Evolutionary conservation across 2,113 vertebrate species (phyloP).

Genomic region (Datnioides undecimradiatus): DNA sequence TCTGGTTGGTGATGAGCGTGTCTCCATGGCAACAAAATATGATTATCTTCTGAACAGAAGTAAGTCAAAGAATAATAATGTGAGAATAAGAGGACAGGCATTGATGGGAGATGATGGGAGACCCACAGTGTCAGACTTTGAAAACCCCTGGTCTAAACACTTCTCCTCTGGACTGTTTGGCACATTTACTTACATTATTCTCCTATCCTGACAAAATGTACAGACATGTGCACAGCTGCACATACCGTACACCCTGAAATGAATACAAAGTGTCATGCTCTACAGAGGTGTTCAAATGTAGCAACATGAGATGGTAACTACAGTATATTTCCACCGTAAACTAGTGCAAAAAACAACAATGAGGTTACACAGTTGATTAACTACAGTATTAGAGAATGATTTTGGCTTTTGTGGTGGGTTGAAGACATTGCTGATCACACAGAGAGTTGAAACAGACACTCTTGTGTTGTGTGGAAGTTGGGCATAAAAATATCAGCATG

Average conservation of each 20-base stretch:
- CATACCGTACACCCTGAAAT: conserved; percentile 76
- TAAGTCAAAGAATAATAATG: background rate
- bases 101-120: background rate
- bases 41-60: background rate
- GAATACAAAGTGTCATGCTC: conserved; percentile 83
- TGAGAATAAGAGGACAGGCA: background rate
- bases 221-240: conserved; percentile 49
- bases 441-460: conserved; percentile 16
- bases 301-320: conserved; percentile 85
- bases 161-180: conserved; percentile 73
- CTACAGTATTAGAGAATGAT: conserved; percentile 84
- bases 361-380: conserved; percentile 91
- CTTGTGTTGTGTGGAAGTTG: conserved; percentile 29
- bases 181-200: conserved; percentile 70
- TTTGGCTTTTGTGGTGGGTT: conserved; percentile 75
- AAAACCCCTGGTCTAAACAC: conserved; percentile 40
- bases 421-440: conserved; percentile 35
- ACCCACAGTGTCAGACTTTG: conserved; percentile 12
- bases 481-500: conserved; percentile 28
- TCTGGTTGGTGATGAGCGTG: too few species aligned
- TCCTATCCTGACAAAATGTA: conserved; percentile 60
- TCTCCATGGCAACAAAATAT: too few species aligned
- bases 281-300: conserved; percentile 78
- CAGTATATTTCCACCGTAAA: conserved; percentile 82
- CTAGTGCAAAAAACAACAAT: conserved; percentile 92